A percentile compares a stretch with the other conserved stretches of the same genome.
Evolutionary conservation across 2,888 invertebrate genomes (phyloP).

Genomic region (Flexamia atlantica): DNA sequence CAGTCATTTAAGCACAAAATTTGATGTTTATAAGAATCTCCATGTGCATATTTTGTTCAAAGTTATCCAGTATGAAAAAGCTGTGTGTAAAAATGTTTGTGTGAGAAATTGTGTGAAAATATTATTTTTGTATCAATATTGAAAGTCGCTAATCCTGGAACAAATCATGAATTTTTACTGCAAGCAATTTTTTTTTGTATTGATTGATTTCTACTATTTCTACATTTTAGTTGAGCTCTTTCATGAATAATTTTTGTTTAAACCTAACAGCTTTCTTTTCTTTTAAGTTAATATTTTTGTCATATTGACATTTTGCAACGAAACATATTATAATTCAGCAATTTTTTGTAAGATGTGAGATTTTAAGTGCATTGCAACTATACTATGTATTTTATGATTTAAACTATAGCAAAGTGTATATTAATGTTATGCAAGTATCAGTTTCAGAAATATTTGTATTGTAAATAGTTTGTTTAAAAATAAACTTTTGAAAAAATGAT

Average conservation of each 20-base stretch:
- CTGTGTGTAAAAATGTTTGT: neutral
- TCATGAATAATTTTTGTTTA: too few relatives aligned
- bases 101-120: constrained; percentile 6
- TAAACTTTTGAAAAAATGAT: constrained; percentile 9
- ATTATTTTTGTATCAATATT: constrained; percentile 14
- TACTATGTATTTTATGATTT: neutral
- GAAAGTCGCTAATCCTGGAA: constrained; percentile 2
- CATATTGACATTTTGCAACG: neutral
- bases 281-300: too few relatives aligned
- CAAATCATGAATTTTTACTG: neutral
- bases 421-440: constrained; percentile 22
- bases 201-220: neutral
- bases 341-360: neutral
- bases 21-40: neutral
- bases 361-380: constrained; percentile 16
- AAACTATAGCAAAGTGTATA: constrained; percentile 34
- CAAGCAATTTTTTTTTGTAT: too few relatives aligned
- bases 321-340: neutral
- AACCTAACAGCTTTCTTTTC: too few relatives aligned
- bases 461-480: constrained; percentile 49
- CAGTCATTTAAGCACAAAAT: neutral
- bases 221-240: neutral
- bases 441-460: constrained; percentile 33
- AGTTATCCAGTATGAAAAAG: neutral
- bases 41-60: neutral